Conservation (phyloP, 2,797 vertebrate genomes). For the Peromyscus nudipes region DNA sequence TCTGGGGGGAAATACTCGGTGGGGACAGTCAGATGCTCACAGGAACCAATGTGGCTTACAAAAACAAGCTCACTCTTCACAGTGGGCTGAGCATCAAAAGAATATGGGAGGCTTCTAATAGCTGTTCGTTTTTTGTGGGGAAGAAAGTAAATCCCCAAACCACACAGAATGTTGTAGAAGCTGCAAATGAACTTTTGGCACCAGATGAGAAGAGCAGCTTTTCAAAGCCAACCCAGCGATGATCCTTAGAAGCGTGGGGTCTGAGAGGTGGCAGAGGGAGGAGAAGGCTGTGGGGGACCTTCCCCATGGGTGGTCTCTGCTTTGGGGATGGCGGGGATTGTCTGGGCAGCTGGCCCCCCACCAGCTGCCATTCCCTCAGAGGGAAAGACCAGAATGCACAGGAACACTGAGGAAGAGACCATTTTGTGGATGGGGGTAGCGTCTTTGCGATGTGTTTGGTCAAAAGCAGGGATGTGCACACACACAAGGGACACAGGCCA, state of each 20-base stretch:
- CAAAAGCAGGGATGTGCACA: neutral
- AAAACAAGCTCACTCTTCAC: constrained; percentile 81
- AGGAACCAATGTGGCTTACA: constrained; percentile 79
- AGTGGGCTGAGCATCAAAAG: constrained; percentile 74
- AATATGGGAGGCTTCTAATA: constrained; percentile 65
- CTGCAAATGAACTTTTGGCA: constrained; percentile 89
- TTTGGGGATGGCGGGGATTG: neutral
- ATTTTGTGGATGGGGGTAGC: constrained; percentile 60
- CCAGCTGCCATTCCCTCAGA: neutral
- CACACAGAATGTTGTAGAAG: constrained; percentile 77
- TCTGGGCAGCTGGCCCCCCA: neutral
- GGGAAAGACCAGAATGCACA: neutral
- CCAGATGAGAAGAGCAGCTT: constrained; percentile 86
- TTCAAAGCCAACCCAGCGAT: constrained; percentile 80
- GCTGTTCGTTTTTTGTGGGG: constrained; percentile 51
- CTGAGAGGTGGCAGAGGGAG: constrained; percentile 66
- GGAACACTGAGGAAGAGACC: constrained; percentile 71
- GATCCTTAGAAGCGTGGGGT: constrained; percentile 77
- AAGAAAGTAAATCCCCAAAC: constrained; percentile 44
- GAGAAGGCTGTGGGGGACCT: neutral
- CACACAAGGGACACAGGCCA: constrained; percentile 70
- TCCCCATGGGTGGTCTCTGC: neutral
- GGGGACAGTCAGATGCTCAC: constrained; percentile 77
- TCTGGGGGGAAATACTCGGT: constrained; percentile 78
- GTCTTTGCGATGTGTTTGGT: constrained; percentile 50